Base-by-base conservation (phyloP, 1,140 invertebrate species). In the Monochamus saltuarius region DNA sequence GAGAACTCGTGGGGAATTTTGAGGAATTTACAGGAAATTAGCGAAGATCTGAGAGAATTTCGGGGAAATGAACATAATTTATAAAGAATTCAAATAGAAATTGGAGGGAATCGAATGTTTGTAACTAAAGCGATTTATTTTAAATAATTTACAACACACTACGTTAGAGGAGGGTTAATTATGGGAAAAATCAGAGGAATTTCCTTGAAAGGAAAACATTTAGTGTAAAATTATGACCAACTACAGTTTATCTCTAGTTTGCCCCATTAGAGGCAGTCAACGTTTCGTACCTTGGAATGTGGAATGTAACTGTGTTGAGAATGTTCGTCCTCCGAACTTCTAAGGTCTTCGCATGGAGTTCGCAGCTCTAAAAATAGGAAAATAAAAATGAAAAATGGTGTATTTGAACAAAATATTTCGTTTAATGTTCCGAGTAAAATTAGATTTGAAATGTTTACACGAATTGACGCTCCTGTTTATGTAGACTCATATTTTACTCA, bases 251-350 rank as follows among this genome's bases (percentile, higher is more conserved):
- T 42, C 1, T 34, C n/a, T 14, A 53, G 53, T 7, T 8, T 8
- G 7, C 4, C 19, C 40, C 14, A 52, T 59, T 51, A 19, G 11
- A 0, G 13, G 34, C 7, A 35, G 19, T 38, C 50, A 13, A 38
- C 51, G 36, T 19, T 59, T 49, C 29, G 36, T 65, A 68, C 67
- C 61, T 69, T 69, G 46, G 64, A 61, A 59, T 69, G 67, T 69
- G 64, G 61, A 65, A 61, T 64, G 59, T 66, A 69, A 16, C 50
- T 52, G 39, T 60, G 56, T 34, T 68, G 61, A 35, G 61, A 59
- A 50, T 69, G 65, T 61, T 69, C 67, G 37, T 69, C 68, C 37
- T 69, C 68, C 19, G 68, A 69, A 55, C 68, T 69, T 56, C 58
- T 56, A 9, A 63, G 46, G 49, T 65, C 68, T 53, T 67, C 65